phyloP scores from a whole-genome alignment of 92 coral and sea anemone genomes.

The Plumapathes pennacea region DNA sequence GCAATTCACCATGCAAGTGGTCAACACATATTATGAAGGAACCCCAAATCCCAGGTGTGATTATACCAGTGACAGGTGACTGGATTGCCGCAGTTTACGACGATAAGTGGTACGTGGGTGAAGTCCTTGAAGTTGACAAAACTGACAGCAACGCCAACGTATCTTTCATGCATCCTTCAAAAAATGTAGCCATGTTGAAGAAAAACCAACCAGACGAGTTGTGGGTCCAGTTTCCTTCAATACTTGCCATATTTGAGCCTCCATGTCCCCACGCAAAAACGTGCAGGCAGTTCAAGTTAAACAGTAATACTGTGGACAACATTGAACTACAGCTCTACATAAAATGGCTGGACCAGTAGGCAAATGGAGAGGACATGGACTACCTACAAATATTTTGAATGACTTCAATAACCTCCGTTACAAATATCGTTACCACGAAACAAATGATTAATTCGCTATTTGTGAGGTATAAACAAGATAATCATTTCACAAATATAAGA shows the following conservation, averaged over 20 bases:
- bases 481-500: too few species aligned
- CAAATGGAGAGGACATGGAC: too few species aligned
- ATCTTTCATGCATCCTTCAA: background rate
- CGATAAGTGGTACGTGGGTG: conserved; percentile 32
- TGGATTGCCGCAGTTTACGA: conserved; percentile 26
- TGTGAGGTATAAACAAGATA: too few species aligned
- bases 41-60: conserved; percentile 4
- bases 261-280: conserved; percentile 7
- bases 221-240: conserved; percentile 21
- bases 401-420: too few species aligned
- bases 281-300: conserved; percentile 5
- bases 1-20: conserved; percentile 10
- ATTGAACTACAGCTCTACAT: background rate
- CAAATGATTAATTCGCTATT: too few species aligned
- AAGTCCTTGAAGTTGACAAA: conserved; percentile 8
- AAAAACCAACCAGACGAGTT: conserved; percentile 23
- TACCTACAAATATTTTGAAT: too few species aligned
- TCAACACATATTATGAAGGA: background rate
- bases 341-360: conserved; percentile 16
- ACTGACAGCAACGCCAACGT: conserved; percentile 1
- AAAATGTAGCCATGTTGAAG: conserved; percentile 4
- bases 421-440: too few species aligned
- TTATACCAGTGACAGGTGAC: conserved; percentile 12
- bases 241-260: conserved; percentile 13
- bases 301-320: conserved; percentile 12